These are phyloP conservation scores for Epinephelus awoara DNA, from an alignment of 2,797 vertebrate genomes.

Conservation along the genomic window DNA sequence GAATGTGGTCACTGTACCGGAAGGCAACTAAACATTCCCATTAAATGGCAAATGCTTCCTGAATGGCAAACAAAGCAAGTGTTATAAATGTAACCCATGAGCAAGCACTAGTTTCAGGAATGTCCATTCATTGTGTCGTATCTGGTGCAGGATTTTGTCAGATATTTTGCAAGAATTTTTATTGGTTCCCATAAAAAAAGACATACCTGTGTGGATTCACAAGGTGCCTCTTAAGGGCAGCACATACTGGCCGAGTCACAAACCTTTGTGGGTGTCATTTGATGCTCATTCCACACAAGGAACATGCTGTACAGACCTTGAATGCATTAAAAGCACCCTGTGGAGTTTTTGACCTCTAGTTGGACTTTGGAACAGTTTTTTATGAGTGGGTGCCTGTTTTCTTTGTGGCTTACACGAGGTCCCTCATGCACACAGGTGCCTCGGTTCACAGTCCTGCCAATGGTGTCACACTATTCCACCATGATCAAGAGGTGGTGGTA, in stretches of 20 bases:
- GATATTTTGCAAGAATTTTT: not conserved
- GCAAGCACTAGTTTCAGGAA: too few relatives aligned
- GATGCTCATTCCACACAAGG: not conserved
- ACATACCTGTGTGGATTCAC: constrained; percentile 1
- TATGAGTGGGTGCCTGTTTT: not conserved
- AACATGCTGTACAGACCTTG: not conserved
- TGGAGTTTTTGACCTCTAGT: constrained; percentile 2
- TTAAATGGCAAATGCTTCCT: constrained; percentile 19
- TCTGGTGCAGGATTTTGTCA: not conserved
- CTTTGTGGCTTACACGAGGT: not conserved
- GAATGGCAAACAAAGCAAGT: constrained; percentile 1
- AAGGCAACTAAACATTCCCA: constrained; percentile 9
- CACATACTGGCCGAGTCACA: not conserved
- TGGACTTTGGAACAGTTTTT: not conserved
- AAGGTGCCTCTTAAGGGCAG: not conserved
- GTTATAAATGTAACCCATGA: not conserved
- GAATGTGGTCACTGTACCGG: not conserved
- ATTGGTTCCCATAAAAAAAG: constrained; percentile 3
- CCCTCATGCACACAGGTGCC: too few relatives aligned
- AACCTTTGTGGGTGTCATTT: constrained; percentile 10
- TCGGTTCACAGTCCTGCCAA: too few relatives aligned
- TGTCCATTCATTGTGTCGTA: not conserved
- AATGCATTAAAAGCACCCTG: not conserved
- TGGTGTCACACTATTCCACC: too few relatives aligned
- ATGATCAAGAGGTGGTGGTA: too few relatives aligned